Percentiles rank a stretch among this genome's conserved stretches.
Conservation (phyloP, 2,113 vertebrate genomes). For the Gopherus evgoodei region DNA sequence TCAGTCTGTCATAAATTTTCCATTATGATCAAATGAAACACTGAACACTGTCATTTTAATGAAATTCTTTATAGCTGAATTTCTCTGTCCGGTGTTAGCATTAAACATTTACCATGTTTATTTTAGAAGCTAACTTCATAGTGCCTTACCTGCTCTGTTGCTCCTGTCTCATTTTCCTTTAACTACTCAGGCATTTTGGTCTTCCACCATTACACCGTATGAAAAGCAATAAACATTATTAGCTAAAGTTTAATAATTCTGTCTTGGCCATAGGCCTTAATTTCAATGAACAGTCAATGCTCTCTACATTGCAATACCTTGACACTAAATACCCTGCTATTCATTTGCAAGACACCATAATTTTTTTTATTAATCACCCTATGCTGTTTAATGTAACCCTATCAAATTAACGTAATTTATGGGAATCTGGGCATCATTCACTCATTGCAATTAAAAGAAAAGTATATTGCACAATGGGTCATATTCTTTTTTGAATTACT, state of each 20-base stretch:
- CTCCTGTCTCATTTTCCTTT: conserved; percentile 28
- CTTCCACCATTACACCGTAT: conserved; percentile 13
- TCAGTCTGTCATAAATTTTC: conserved; percentile 32
- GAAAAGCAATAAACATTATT: conserved; percentile 38
- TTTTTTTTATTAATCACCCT: conserved; percentile 59
- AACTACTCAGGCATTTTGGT: not conserved
- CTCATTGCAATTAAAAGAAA: conserved; percentile 53
- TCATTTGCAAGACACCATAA: conserved; percentile 50
- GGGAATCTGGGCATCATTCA: conserved; percentile 22
- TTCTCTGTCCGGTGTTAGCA: not conserved
- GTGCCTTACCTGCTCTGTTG: not conserved
- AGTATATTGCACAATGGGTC: conserved; percentile 45
- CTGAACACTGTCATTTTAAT: conserved; percentile 1
- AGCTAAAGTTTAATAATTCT: conserved; percentile 31
- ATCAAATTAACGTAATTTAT: conserved; percentile 57
- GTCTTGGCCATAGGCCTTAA: not conserved
- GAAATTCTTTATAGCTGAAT: conserved; percentile 17
- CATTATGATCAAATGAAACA: conserved; percentile 38
- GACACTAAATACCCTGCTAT: conserved; percentile 37
- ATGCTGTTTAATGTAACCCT: not conserved
- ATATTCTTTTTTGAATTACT: conserved; percentile 55
- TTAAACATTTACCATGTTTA: conserved; percentile 20
- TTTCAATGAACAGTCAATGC: conserved; percentile 32
- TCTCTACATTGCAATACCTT: not conserved
- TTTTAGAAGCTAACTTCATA: conserved; percentile 39